These are phyloP conservation scores for Melinopterus prodromus DNA, from an alignment of 2,888 invertebrate species.

Conservation along the genomic window DNA sequence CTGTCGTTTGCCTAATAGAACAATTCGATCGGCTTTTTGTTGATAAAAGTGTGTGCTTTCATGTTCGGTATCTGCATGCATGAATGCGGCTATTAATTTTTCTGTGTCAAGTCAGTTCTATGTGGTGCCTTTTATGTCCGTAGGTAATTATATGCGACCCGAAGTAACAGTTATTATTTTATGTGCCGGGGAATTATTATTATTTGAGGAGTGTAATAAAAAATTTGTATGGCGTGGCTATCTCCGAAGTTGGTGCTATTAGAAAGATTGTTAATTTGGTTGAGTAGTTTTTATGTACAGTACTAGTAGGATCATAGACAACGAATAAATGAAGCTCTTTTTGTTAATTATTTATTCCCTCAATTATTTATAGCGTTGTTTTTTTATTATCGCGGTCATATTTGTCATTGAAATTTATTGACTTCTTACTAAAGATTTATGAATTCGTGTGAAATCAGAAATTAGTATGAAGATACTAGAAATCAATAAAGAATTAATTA, in stretches of 20 bases:
- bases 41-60: not conserved
- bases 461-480: too few relatives aligned
- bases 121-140: not conserved
- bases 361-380: too few relatives aligned
- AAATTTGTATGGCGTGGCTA: not conserved
- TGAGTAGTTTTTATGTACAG: not conserved
- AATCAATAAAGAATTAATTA: too few relatives aligned
- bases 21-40: conserved; percentile 4
- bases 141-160: not conserved
- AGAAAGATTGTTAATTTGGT: not conserved
- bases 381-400: too few relatives aligned
- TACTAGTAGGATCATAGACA: too few relatives aligned
- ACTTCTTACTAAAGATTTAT: too few relatives aligned
- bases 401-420: too few relatives aligned
- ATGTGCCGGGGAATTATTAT: not conserved
- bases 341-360: too few relatives aligned
- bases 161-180: not conserved
- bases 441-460: too few relatives aligned
- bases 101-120: not conserved
- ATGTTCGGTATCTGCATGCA: not conserved
- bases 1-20: not conserved
- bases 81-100: not conserved
- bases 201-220: not conserved
- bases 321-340: too few relatives aligned
- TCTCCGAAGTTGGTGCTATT: not conserved